Evolutionary conservation across 2,113 vertebrate species (phyloP).

Genomic region (Erythrocercus mccallii): DNA sequence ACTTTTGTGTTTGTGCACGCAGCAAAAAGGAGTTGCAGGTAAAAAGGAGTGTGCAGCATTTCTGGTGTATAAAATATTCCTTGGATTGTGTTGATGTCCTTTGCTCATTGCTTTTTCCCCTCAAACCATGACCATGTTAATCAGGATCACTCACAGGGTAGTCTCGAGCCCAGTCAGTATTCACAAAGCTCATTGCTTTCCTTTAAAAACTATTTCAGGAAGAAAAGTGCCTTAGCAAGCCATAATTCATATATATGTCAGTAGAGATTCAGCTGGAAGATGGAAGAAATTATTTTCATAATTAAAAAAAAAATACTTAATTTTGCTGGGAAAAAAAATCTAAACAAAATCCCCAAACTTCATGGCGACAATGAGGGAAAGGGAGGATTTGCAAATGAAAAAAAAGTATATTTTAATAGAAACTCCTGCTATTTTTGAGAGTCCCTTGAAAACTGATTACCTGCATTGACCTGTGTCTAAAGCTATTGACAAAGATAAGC

Average conservation of each 20-base stretch:
- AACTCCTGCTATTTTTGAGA: not conserved
- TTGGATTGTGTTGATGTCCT: not conserved
- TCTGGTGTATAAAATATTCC: not conserved
- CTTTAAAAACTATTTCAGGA: not conserved
- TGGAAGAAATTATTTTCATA: not conserved
- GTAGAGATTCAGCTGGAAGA: not conserved
- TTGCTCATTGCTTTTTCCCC: not conserved
- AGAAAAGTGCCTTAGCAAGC: not conserved
- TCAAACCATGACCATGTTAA: not conserved
- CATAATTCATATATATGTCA: not conserved
- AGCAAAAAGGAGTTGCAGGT: not conserved
- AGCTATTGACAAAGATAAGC: slow-evolving; percentile 44
- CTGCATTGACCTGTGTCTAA: slow-evolving; percentile 47
- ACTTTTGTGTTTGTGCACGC: not conserved
- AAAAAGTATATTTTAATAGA: not conserved
- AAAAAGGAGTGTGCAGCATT: not conserved
- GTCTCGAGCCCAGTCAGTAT: not conserved
- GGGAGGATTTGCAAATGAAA: not conserved
- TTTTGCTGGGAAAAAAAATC: not conserved
- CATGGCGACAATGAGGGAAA: not conserved
- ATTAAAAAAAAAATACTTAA: not conserved
- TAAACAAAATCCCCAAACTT: not conserved
- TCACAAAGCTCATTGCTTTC: not conserved
- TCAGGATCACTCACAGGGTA: not conserved
- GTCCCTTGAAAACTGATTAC: slow-evolving; percentile 7